These are phyloP conservation scores for Pogonocherus hispidulus DNA, from an alignment of 2,888 invertebrate species.

Conservation along the genomic window DNA sequence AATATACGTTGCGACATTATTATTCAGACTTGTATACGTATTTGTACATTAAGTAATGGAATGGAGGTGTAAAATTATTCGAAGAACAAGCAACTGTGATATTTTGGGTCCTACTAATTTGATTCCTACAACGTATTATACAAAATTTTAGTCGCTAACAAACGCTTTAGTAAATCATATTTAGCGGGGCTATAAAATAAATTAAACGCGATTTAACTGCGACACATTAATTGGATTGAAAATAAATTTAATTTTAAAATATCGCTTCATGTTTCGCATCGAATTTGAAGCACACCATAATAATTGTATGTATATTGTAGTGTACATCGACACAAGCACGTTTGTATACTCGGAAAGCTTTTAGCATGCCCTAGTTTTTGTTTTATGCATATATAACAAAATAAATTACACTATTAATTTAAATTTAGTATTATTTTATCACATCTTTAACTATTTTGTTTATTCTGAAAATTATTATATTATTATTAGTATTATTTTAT, in stretches of 20 bases:
- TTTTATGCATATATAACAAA: slow-evolving; percentile 3
- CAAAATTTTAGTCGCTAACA: slow-evolving; percentile 18
- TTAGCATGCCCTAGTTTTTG: background rate
- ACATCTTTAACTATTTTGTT: background rate
- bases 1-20: no score
- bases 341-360: slow-evolving; percentile 13
- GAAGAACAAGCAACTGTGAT: slow-evolving; percentile 10
- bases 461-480: background rate
- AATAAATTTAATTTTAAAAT: slow-evolving; percentile 25
- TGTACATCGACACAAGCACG: slow-evolving; percentile 7
- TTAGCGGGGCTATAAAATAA: slow-evolving; percentile 26
- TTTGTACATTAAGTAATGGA: no score
- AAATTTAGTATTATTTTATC: background rate
- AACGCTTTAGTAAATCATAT: slow-evolving; percentile 19
- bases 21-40: no score
- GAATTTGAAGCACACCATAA: slow-evolving; percentile 6
- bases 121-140: slow-evolving; percentile 8
- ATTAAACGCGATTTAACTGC: slow-evolving; percentile 26
- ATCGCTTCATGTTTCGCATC: slow-evolving; percentile 10
- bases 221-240: slow-evolving; percentile 27
- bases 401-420: background rate
- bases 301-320: slow-evolving; percentile 8
- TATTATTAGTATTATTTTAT: background rate
- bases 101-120: slow-evolving; percentile 3
- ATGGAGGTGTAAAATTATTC: background rate